Percentiles rank a stretch among this genome's conserved stretches.
Conservation (phyloP, 2,113 vertebrate species). For the Myanophis thanlyinensis region DNA sequence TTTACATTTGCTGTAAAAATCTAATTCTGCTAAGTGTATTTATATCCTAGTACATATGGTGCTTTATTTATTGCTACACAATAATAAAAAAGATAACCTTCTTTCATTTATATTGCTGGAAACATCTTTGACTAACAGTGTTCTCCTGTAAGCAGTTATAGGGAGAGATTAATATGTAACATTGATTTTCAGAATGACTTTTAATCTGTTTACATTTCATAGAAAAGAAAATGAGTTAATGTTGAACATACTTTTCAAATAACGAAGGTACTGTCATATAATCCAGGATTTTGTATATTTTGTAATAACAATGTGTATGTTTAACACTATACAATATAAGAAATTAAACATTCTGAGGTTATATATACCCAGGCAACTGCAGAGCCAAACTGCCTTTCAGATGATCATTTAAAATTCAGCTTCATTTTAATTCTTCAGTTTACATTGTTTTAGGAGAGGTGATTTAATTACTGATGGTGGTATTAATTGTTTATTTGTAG, state of each 20-base stretch:
- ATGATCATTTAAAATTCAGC: not conserved
- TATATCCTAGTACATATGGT: conserved; percentile 21
- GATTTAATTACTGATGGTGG: not conserved
- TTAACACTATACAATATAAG: not conserved
- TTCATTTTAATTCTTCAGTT: not conserved
- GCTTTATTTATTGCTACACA: conserved; percentile 35
- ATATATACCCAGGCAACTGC: not conserved
- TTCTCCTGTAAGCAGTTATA: conserved; percentile 41
- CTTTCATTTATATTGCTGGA: conserved; percentile 23
- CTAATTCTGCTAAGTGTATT: conserved; percentile 20
- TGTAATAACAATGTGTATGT: not conserved
- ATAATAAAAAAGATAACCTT: conserved; percentile 12
- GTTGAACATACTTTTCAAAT: conserved; percentile 58
- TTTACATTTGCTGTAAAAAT: conserved; percentile 30
- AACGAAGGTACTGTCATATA: conserved; percentile 43
- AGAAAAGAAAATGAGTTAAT: conserved; percentile 54
- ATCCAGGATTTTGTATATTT: not conserved
- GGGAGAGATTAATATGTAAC: conserved; percentile 60
- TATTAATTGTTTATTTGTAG: not conserved
- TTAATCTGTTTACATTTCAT: conserved; percentile 52
- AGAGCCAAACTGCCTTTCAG: not conserved
- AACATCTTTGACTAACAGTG: conserved; percentile 21
- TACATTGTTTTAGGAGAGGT: not conserved
- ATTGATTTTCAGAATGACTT: conserved; percentile 65
- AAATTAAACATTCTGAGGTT: not conserved